These are phyloP conservation scores for Lamprologus ornatipinnis DNA, from an alignment of 2,113 vertebrate species.

Conservation along the genomic window DNA sequence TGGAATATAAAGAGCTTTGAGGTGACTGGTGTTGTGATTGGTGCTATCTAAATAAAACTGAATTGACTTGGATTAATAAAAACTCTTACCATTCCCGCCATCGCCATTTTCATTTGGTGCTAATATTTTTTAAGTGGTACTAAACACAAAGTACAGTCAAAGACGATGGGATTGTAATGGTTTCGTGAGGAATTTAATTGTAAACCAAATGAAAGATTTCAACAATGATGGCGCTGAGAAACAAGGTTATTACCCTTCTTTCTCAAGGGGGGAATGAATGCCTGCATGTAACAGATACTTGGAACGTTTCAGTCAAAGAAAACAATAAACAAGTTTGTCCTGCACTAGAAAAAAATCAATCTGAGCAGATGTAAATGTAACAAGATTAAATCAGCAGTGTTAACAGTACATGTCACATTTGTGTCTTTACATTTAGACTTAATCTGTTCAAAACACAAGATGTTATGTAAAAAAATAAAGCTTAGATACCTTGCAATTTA, in stretches of 20 bases:
- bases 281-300: background rate
- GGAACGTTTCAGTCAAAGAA: background rate
- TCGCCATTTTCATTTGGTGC: background rate
- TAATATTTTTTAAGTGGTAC: background rate
- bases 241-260: background rate
- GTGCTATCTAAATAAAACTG: background rate
- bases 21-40: background rate
- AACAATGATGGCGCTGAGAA: background rate
- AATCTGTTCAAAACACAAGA: background rate
- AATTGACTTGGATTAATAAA: background rate
- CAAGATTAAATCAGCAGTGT: background rate
- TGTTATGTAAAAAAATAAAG: background rate
- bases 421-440: background rate
- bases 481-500: background rate
- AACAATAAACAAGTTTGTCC: background rate
- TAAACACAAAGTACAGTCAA: background rate
- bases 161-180: background rate
- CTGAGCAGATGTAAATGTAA: background rate
- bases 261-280: background rate
- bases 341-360: background rate
- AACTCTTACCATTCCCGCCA: background rate
- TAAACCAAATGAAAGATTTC: background rate
- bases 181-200: background rate
- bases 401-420: background rate
- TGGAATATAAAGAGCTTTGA: background rate